Percentiles rank a stretch among this genome's conserved stretches.
Conservation (phyloP, 2,888 invertebrate species). For the Adelognathus sp. region DNA sequence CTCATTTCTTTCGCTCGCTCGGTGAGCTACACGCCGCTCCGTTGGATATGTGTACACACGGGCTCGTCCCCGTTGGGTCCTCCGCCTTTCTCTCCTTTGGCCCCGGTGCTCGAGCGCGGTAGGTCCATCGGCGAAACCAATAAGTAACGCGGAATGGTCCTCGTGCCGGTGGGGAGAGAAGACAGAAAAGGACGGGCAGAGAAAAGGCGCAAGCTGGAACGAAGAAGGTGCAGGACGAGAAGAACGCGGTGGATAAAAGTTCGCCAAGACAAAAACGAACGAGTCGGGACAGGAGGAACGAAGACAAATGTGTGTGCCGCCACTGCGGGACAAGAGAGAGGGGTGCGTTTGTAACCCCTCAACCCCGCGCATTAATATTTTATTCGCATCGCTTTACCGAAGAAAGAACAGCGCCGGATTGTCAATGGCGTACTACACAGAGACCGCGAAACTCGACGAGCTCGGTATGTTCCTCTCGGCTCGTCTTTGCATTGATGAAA, state of each 20-base stretch:
- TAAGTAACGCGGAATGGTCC: constrained; percentile 71
- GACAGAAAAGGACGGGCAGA: constrained; percentile 30
- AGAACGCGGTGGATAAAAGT: constrained; percentile 54
- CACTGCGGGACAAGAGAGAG: constrained; percentile 45
- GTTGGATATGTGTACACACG: constrained; percentile 53
- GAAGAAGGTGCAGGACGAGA: constrained; percentile 63
- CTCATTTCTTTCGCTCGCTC: constrained; percentile 43
- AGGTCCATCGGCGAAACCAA: constrained; percentile 74
- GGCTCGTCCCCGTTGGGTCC: constrained; percentile 61
- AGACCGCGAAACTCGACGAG: constrained; percentile 32
- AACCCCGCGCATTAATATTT: constrained; percentile 78
- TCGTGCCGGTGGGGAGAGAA: constrained; percentile 58
- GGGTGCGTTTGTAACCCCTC: constrained; percentile 67
- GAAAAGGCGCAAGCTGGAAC: constrained; percentile 35
- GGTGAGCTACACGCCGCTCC: constrained; percentile 36
- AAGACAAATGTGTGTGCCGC: constrained; percentile 60
- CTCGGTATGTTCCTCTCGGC: constrained; percentile 51
- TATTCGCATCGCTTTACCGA: constrained; percentile 72
- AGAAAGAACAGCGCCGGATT: constrained; percentile 70
- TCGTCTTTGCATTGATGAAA: constrained; percentile 46
- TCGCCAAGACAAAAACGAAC: constrained; percentile 44
- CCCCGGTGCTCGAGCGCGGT: constrained; percentile 61
- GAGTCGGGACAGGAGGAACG: constrained; percentile 50
- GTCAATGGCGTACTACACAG: constrained; percentile 69
- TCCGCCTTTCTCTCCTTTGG: constrained; percentile 65